Base-by-base conservation (phyloP, 2,888 invertebrate species). In the Perdita meconis region DNA sequence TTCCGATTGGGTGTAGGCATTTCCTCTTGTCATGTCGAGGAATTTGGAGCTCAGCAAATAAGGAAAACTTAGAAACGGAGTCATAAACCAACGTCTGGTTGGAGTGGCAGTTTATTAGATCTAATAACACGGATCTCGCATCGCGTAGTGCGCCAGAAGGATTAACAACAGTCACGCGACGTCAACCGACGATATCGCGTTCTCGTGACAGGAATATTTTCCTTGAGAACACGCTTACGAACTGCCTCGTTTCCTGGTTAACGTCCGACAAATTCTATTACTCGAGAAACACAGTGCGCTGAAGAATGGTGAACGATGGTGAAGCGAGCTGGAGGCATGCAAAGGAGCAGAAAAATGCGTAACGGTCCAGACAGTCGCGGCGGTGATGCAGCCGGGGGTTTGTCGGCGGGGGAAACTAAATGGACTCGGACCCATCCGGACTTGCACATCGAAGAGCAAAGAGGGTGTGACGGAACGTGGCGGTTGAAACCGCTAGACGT, bases 391-490 rank as follows among this genome's bases (percentile, higher is more conserved):
- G 55, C 55, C 53, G 38, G 53, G 60, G 70, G 53, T 74, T 61
- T 80, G 63, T 50, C 76, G 42, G n/a, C n/a, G n/a, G n/a, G n/a
- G 67, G 53, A 22, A 60, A 75, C 65, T 77, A 80, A 85, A 82
- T 80, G 80, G 78, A 70, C 64, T 81, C 51, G 68, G 61, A 81
- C 83, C 78, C 72, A 76, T 82, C n/a, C 78, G 78, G 69, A 71
- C 75, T 72, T 77, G 68, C 74, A 57, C 68, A 67, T 65, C 73
- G 73, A 66, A 73, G 68, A 74, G 68, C 61, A 63, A 56, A 59
- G 34, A 64, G 66, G 77, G 55, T 53, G 61, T 44, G 77, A 72
- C 65, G 71, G 72, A 57, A 59, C 53, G 6, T 30, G 6, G 30
- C 6, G 66, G 68, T 57, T 61, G 65, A 68, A 56, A 63, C 73